phyloP scores from a whole-genome alignment of 1,140 invertebrate species.

The Papilio xuthus region DNA sequence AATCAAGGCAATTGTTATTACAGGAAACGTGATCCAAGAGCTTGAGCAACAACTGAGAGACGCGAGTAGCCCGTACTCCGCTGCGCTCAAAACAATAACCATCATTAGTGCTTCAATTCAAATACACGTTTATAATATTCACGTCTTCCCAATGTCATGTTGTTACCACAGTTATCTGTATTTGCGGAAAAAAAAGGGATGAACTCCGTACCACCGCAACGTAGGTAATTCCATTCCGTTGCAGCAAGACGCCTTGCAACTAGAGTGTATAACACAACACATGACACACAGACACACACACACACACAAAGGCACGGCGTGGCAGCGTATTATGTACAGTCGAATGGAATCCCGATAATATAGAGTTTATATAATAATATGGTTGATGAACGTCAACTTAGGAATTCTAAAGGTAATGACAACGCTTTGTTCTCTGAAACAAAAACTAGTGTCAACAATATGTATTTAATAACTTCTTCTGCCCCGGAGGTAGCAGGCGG shows the following conservation, averaged over 20 bases:
- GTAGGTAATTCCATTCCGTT: not conserved
- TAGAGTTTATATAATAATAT: conserved; percentile 1
- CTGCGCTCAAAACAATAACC: too few species aligned
- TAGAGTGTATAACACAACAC: not conserved
- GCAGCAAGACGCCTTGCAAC: not conserved
- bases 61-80: too few species aligned
- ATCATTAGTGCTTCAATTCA: too few species aligned
- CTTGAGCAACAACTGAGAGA: not conserved
- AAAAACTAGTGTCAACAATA: conserved; percentile 6
- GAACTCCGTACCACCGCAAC: too few species aligned
- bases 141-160: too few species aligned
- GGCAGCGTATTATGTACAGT: not conserved
- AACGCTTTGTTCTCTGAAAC: conserved; percentile 2
- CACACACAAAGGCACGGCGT: not conserved
- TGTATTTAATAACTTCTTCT: not conserved
- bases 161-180: too few species aligned
- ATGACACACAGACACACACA: not conserved
- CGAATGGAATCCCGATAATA: not conserved
- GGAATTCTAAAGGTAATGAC: conserved; percentile 9
- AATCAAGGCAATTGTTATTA: not conserved
- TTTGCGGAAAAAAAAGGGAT: too few species aligned
- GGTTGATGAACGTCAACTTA: not conserved
- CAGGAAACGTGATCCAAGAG: not conserved
- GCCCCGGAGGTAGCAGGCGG: not conserved
- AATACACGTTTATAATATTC: too few species aligned